Percentiles rank a stretch among this genome's conserved stretches.
Conservation (phyloP, 2,797 vertebrate species). For the Pangasius krempfi region DNA sequence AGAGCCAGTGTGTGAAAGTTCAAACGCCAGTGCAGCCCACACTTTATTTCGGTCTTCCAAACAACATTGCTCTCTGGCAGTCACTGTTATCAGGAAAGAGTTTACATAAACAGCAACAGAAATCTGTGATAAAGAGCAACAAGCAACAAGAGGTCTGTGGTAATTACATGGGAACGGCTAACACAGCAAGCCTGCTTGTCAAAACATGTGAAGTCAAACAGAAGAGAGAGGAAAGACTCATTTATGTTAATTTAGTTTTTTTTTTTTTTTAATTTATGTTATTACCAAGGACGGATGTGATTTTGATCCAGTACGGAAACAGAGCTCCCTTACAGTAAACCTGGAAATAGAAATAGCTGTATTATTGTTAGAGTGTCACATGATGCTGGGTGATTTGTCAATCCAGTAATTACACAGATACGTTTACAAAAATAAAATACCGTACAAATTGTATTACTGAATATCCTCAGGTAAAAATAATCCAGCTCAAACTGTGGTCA, state of each 20-base stretch:
- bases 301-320: neutral
- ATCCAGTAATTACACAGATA: neutral
- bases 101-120: conserved; percentile 65
- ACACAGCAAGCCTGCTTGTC: neutral
- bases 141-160: conserved; percentile 43
- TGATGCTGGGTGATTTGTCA: neutral
- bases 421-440: neutral
- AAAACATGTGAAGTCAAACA: neutral
- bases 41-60: conserved; percentile 67
- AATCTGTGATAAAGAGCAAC: conserved; percentile 62
- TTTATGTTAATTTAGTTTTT: neutral
- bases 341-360: conserved; percentile 1
- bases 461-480: neutral
- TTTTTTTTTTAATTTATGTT: neutral
- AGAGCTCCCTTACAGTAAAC: neutral
- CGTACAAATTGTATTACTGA: neutral
- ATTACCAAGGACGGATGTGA: neutral
- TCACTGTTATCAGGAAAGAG: conserved; percentile 66
- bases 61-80: conserved; percentile 61
- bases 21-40: conserved; percentile 62
- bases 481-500: neutral
- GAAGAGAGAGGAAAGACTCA: neutral
- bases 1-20: conserved; percentile 72
- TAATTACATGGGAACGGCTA: conserved; percentile 33
- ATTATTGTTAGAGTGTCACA: neutral